phyloP scores from a whole-genome alignment of 1,140 invertebrate species.

The Acyrthosiphon pisum region DNA sequence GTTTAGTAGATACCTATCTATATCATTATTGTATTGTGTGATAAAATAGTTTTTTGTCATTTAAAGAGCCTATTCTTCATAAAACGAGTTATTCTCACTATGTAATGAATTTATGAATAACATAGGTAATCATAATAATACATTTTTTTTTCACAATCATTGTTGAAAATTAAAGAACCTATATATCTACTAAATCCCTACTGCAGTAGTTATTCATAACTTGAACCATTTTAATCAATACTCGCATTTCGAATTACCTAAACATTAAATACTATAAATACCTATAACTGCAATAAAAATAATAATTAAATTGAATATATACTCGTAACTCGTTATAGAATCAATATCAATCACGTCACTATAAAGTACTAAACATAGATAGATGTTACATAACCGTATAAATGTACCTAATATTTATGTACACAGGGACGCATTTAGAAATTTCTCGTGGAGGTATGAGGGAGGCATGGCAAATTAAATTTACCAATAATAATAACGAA shows the following conservation, averaged over 20 bases:
- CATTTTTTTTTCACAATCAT: not conserved
- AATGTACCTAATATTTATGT: not conserved
- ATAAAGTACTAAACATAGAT: not conserved
- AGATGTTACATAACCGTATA: not conserved
- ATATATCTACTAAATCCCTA: not conserved
- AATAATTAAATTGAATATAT: not conserved
- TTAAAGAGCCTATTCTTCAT: not conserved
- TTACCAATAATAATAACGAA: not conserved
- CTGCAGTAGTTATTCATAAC: not conserved
- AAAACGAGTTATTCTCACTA: not conserved
- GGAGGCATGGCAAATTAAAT: too few relatives aligned
- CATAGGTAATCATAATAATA: not conserved
- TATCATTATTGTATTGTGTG: not conserved
- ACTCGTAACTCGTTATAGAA: not conserved
- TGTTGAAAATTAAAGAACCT: not conserved
- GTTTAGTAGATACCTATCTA: not conserved
- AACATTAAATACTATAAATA: too few relatives aligned
- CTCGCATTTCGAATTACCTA: not conserved
- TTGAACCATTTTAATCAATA: not conserved
- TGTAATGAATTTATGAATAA: not conserved
- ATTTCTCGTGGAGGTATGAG: not conserved
- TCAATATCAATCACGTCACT: not conserved
- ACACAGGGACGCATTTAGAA: not conserved
- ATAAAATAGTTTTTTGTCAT: not conserved
- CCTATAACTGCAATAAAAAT: not conserved